Base-by-base conservation (phyloP, 92 coral and sea anemone genomes). In the Micromussa lordhowensis region DNA sequence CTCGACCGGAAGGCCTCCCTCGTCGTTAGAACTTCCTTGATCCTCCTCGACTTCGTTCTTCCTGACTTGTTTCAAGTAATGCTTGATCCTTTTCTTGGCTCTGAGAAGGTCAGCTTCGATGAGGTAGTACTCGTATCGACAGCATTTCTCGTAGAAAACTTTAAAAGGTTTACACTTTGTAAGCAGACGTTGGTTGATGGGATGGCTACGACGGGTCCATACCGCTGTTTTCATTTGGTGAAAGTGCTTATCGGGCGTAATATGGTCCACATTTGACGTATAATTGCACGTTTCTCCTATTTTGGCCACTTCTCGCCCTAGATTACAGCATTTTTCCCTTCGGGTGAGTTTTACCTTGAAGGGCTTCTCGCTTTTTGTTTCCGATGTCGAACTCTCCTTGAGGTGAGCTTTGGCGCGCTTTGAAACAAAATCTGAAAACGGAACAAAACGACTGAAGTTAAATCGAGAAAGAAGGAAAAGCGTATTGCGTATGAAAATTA, bases 261-360 rank as follows among this genome's bases (percentile, higher is more conserved):
- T 90, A 3, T 79, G 79, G 24, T 94, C 94, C 78, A 86, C 82
- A 13, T 81, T 92, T 16, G 91, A 49, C 29, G 92, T 64, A 74
- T 90, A 95, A 22, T 59, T 68, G 73, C 98, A 95, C 32, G 91
- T 69, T 38, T 95, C 95, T 3, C 98, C 98, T 3, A 94, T 95
- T 90, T 95, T 95, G 64, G 98, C 98, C 94, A 95, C 94, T 32
- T 89, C 90, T 59, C 91, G 74, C 12, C 98, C 98, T 53, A 95
- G 94, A 22, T 85, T 89, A 57, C 98, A 95, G 68, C 98, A 95
- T 77, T 79, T 87, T 19, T 82, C 88, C 58, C 91, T 88, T 57
- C 80, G 75, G 17, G 31, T 63, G 34, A 64, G 83, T 34, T 49
- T 86, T 29, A 9, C 53, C 28, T 59, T 72, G 40, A 0, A 3